Conservation (phyloP, 2,113 vertebrate genomes). For the Formicarius rufipectus region DNA sequence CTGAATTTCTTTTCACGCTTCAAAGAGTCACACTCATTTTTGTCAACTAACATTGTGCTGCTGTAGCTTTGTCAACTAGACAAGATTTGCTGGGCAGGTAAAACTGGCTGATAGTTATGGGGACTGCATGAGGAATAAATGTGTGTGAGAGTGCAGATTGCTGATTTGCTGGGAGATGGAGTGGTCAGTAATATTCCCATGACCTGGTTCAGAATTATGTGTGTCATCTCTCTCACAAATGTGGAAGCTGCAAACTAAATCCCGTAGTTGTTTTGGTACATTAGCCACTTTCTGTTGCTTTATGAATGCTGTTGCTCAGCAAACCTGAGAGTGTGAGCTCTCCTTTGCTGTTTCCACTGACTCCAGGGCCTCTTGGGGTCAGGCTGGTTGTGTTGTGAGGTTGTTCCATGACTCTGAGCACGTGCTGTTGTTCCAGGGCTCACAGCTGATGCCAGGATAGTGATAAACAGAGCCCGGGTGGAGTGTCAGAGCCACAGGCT, state of each 20-base stretch:
- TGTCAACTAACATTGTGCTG: not conserved
- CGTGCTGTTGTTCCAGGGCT: constrained; percentile 62
- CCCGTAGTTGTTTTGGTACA: not conserved
- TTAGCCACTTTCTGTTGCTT: not conserved
- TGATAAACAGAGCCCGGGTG: constrained; percentile 86
- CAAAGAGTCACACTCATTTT: not conserved
- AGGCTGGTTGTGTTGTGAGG: not conserved
- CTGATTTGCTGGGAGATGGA: not conserved
- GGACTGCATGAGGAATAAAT: not conserved
- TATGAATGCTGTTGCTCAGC: not conserved
- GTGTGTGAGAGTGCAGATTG: not conserved
- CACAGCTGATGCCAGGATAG: constrained; percentile 86
- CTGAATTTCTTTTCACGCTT: not conserved
- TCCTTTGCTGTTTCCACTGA: not conserved
- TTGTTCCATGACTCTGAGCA: not conserved
- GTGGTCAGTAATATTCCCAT: not conserved
- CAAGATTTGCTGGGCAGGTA: not conserved
- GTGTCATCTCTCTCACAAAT: not conserved
- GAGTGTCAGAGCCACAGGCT: constrained; percentile 89
- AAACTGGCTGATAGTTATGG: not conserved
- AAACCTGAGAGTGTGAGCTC: not conserved
- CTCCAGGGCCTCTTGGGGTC: not conserved
- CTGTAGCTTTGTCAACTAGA: not conserved
- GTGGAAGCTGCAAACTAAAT: not conserved
- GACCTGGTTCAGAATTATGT: not conserved